These are phyloP conservation scores for Cuculus canorus DNA, from an alignment of 2,797 vertebrate species.

Conservation along the genomic window DNA sequence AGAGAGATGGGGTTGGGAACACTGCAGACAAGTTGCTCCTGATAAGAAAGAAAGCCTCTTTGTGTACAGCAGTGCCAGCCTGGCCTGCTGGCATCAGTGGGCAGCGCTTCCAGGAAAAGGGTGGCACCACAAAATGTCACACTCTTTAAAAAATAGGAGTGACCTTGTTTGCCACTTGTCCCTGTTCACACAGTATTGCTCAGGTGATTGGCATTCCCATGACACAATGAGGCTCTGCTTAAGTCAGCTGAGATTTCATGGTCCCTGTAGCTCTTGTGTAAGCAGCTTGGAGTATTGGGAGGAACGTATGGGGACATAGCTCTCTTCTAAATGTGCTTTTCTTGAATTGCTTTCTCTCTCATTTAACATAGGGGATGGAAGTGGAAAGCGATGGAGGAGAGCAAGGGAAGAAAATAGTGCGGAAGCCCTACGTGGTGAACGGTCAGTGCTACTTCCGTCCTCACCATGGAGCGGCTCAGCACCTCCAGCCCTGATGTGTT, in stretches of 20 bases:
- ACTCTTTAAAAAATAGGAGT: background rate
- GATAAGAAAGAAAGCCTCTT: background rate
- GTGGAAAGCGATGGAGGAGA: background rate
- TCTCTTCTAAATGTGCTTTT: background rate
- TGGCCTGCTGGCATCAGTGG: fast-evolving
- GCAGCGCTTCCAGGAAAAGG: fast-evolving
- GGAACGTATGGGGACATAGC: too few species aligned
- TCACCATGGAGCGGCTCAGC: background rate
- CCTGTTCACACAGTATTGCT: background rate
- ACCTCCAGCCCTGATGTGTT: background rate
- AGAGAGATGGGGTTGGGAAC: background rate
- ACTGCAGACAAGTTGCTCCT: background rate
- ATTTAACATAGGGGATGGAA: conserved; percentile 62
- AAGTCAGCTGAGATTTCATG: background rate
- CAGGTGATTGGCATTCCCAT: background rate
- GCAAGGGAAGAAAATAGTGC: conserved; percentile 54
- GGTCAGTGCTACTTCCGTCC: conserved; percentile 76
- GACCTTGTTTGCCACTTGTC: background rate
- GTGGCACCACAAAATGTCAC: fast-evolving
- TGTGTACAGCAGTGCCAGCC: background rate
- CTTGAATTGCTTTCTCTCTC: background rate
- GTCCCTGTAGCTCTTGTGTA: background rate
- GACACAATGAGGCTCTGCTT: background rate
- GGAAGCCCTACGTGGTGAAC: conserved; percentile 89
- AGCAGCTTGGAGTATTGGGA: background rate